Evolutionary conservation across 2,888 invertebrate species (phyloP).

Genomic region (Leptopilina myrica): DNA sequence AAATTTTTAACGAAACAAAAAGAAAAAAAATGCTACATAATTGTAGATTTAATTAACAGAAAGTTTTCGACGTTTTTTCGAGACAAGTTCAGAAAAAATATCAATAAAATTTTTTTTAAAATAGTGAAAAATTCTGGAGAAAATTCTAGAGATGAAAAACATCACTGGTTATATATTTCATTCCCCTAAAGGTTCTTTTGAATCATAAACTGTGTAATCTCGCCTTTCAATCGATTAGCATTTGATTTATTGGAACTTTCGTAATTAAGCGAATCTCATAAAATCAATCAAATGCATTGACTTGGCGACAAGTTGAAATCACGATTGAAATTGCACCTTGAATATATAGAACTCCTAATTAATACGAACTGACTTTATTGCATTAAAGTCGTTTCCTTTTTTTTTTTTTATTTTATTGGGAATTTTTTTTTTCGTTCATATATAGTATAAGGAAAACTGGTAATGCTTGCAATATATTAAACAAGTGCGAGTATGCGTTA

Average conservation of each 20-base stretch:
- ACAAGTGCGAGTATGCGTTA: background rate
- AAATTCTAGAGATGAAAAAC: too few species aligned
- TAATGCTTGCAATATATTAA: constrained; percentile 22
- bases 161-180: background rate
- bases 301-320: constrained; percentile 10
- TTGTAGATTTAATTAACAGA: too few species aligned
- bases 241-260: constrained; percentile 4
- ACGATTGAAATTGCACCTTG: constrained; percentile 15
- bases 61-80: too few species aligned
- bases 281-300: constrained; percentile 11
- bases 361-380: constrained; percentile 9
- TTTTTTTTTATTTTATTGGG: too few species aligned
- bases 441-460: background rate
- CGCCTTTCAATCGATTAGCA: background rate
- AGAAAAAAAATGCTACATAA: too few species aligned
- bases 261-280: constrained; percentile 14
- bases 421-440: background rate
- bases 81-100: background rate
- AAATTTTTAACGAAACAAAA: background rate
- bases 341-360: constrained; percentile 6
- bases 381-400: too few species aligned
- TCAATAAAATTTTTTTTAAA: background rate
- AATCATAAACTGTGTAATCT: constrained; percentile 1
- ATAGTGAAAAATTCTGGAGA: too few species aligned
- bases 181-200: background rate